Conservation (phyloP, 2,888 invertebrate species). For the Trichopoda pennipes region DNA sequence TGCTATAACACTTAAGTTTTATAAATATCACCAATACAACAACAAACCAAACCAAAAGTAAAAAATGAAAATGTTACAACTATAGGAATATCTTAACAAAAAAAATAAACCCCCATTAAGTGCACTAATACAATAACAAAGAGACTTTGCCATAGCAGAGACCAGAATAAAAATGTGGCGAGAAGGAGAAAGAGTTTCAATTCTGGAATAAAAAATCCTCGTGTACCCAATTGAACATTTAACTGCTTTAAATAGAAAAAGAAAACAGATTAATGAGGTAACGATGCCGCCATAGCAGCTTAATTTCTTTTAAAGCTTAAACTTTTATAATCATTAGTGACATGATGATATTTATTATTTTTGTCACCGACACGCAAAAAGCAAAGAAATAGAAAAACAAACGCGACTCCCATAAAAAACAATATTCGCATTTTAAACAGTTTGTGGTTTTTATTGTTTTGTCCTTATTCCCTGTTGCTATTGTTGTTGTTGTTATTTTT, state of each 20-base stretch:
- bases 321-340: constrained; percentile 20
- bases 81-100: constrained; percentile 20
- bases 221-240: constrained; percentile 8
- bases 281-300: background rate
- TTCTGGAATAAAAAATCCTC: background rate
- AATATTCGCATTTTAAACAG: constrained; percentile 56
- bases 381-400: background rate
- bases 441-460: constrained; percentile 39
- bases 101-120: constrained; percentile 40
- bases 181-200: background rate
- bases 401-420: constrained; percentile 44
- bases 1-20: constrained; percentile 50
- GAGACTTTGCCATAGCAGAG: background rate
- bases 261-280: constrained; percentile 6
- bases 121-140: background rate
- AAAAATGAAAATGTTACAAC: background rate
- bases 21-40: constrained; percentile 35
- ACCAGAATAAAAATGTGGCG: background rate
- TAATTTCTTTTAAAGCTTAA: background rate
- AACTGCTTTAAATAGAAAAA: constrained; percentile 5
- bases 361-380: constrained; percentile 14
- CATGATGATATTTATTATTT: constrained; percentile 39
- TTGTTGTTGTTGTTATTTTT: background rate
- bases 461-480: background rate
- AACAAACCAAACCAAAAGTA: too few species aligned